Percentiles rank a stretch among this genome's conserved stretches.
Evolutionary conservation across 2,888 invertebrate genomes (phyloP).

Genomic region (Erebia palarica): DNA sequence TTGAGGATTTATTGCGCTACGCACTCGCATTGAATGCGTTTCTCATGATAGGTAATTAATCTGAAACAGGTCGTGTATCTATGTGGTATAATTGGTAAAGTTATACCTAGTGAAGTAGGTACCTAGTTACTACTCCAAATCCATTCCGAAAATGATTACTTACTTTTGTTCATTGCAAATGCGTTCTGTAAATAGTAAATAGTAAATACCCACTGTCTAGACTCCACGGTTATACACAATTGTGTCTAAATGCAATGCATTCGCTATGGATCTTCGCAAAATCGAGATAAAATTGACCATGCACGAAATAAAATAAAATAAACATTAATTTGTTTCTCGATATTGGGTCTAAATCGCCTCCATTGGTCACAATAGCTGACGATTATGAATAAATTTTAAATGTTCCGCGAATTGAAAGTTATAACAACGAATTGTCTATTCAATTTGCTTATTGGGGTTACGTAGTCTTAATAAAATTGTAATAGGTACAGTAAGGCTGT

Average conservation of each 20-base stretch:
- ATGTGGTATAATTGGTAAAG: too few species aligned
- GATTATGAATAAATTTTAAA: constrained; percentile 24
- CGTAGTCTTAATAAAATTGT: neutral
- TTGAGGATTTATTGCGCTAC: neutral
- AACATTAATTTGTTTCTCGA: constrained; percentile 24
- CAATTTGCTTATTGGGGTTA: constrained; percentile 15
- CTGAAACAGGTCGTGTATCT: too few species aligned
- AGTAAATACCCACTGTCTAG: neutral
- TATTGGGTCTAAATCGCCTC: constrained; percentile 22
- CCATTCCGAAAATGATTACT: too few species aligned
- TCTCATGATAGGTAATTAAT: too few species aligned
- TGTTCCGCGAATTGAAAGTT: constrained; percentile 27
- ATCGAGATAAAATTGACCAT: constrained; percentile 5
- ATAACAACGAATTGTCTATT: constrained; percentile 21
- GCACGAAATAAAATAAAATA: constrained; percentile 19
- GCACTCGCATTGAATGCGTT: neutral
- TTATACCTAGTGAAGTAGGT: too few species aligned
- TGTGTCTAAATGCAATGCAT: constrained; percentile 8
- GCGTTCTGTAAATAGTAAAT: neutral
- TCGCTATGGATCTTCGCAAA: constrained; percentile 8
- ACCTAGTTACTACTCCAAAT: too few species aligned
- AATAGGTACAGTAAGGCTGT: neutral
- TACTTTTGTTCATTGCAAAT: neutral
- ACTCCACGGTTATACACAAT: neutral
- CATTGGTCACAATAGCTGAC: constrained; percentile 20